phyloP scores from a whole-genome alignment of 2,113 vertebrate species.

The Alces alces region DNA sequence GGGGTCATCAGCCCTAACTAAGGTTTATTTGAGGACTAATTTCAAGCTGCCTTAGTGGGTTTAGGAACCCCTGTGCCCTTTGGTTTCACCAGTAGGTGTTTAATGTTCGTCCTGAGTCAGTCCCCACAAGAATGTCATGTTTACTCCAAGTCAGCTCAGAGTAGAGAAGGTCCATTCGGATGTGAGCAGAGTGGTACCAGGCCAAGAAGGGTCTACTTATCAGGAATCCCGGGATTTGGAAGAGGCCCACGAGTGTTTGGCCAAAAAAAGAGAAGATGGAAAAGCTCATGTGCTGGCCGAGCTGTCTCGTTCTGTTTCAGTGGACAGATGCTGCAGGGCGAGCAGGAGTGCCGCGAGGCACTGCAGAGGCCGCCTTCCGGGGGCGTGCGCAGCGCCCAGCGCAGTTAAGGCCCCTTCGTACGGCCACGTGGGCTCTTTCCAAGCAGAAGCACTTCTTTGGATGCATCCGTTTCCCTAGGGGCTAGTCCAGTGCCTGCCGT shows the following conservation, averaged over 20 bases:
- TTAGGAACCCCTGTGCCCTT: not conserved
- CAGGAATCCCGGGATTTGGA: not conserved
- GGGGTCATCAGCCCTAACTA: not conserved
- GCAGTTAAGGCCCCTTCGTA: not conserved
- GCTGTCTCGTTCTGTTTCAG: not conserved
- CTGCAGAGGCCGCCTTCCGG: not conserved
- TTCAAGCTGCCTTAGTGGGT: not conserved
- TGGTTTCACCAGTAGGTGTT: not conserved
- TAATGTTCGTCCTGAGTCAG: not conserved
- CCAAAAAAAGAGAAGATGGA: not conserved
- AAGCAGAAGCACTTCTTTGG: not conserved
- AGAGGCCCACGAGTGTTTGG: not conserved
- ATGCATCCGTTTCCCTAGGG: not conserved
- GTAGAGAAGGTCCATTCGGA: not conserved
- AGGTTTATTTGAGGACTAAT: not conserved
- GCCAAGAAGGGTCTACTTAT: not conserved
- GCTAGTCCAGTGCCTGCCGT: not conserved
- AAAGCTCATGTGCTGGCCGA: no score
- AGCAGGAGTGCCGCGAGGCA: accelerated
- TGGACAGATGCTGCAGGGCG: not conserved
- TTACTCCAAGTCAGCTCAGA: not conserved
- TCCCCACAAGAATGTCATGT: not conserved
- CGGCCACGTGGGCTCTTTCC: not conserved
- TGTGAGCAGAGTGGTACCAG: not conserved
- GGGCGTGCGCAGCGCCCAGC: accelerated